Conservation (phyloP, 2,113 vertebrate species). For the Physeter macrocephalus region DNA sequence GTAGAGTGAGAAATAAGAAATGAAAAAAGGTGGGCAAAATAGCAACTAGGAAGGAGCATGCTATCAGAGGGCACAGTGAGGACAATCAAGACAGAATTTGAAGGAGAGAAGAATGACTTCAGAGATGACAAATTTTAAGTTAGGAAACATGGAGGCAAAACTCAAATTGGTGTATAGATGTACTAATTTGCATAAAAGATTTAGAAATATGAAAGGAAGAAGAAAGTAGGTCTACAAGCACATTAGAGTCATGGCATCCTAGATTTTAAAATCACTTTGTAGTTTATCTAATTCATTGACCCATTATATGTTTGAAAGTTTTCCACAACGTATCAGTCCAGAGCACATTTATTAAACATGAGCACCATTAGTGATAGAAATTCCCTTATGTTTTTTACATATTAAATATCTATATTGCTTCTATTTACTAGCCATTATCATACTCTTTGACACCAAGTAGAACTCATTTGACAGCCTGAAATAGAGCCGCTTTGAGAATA, state of each 20-base stretch:
- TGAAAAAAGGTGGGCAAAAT: neutral
- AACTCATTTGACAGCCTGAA: neutral
- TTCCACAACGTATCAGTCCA: neutral
- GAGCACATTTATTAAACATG: neutral
- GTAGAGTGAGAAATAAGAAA: neutral
- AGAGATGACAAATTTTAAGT: neutral
- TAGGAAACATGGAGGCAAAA: neutral
- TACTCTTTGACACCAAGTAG: neutral
- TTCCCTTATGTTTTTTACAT: neutral
- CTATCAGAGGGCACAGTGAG: neutral
- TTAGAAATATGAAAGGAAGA: neutral
- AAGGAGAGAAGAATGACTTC: neutral
- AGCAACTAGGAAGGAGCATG: neutral
- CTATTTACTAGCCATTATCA: neutral
- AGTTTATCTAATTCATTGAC: conserved; percentile 8
- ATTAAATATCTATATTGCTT: neutral
- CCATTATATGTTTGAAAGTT: neutral
- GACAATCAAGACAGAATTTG: neutral
- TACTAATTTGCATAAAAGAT: neutral
- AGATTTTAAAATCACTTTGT: neutral
- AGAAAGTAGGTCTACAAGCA: neutral
- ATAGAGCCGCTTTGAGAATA: neutral
- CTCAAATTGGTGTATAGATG: neutral
- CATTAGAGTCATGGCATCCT: neutral
- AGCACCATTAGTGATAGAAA: neutral